Evolutionary conservation across 2,113 vertebrate species (phyloP).

Genomic region (Phalacrocorax pelagicus): DNA sequence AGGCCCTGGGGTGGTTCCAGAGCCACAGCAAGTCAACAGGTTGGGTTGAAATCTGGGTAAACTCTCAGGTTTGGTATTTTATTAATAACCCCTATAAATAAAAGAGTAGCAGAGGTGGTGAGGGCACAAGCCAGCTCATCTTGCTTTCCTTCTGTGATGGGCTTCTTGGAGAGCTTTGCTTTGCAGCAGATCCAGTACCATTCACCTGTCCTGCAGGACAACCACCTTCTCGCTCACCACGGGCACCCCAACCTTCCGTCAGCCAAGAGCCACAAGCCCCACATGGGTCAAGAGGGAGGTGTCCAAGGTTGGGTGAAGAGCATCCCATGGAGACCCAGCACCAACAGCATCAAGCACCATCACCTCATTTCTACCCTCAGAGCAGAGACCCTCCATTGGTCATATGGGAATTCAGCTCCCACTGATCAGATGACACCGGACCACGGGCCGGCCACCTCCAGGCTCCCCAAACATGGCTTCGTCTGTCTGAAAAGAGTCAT

Average conservation of each 20-base stretch:
- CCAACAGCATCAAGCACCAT: background rate
- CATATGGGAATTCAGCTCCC: fast-evolving
- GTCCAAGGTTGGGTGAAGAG: background rate
- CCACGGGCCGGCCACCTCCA: fast-evolving
- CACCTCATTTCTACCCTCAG: background rate
- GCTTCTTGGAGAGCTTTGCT: background rate
- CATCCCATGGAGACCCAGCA: background rate
- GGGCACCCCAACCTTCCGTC: background rate
- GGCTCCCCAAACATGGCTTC: background rate
- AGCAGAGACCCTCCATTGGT: background rate
- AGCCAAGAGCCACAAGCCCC: background rate
- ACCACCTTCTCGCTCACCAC: background rate
- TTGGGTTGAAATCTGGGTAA: background rate
- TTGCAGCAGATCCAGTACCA: background rate
- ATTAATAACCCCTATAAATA: background rate
- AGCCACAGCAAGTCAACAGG: background rate
- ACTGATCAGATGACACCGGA: background rate
- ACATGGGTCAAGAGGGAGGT: fast-evolving
- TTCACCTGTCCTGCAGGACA: background rate
- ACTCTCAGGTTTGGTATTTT: background rate
- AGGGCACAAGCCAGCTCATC: background rate
- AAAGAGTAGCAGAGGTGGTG: background rate
- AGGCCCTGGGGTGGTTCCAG: background rate
- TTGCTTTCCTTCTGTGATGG: background rate
- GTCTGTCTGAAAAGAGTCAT: background rate